Conservation (phyloP, 1,140 invertebrate genomes). For the Stratiolaelaps scimitus region DNA sequence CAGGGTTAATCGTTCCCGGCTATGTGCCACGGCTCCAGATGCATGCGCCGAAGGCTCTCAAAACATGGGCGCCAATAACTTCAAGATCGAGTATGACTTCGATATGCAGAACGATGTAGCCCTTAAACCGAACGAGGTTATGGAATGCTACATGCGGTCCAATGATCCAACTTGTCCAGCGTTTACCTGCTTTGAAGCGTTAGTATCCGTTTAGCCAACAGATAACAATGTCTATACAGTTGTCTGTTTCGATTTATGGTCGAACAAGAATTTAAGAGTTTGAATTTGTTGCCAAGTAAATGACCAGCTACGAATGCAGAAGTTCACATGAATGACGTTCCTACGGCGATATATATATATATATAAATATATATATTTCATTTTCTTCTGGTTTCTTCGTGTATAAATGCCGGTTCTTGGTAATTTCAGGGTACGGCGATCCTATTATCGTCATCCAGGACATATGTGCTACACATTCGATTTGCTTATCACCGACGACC, state of each 20-base stretch:
- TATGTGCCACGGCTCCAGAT: background rate
- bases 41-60: background rate
- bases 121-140: background rate
- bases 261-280: background rate
- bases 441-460: constrained; percentile 27
- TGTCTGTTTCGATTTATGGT: too few relatives aligned
- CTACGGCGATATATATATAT: too few relatives aligned
- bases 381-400: too few relatives aligned
- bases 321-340: too few relatives aligned
- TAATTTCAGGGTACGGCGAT: background rate
- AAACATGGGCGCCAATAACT: background rate
- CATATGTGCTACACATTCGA: constrained; percentile 24
- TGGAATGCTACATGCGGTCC: constrained; percentile 23
- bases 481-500: constrained; percentile 7
- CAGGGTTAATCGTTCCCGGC: constrained; percentile 14
- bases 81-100: constrained; percentile 13
- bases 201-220: too few relatives aligned
- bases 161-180: constrained; percentile 20
- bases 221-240: too few relatives aligned
- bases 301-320: background rate
- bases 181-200: constrained; percentile 23
- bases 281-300: background rate
- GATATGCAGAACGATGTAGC: constrained; percentile 3
- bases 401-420: too few relatives aligned
- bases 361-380: too few relatives aligned